These are phyloP conservation scores for Casuarius casuarius DNA, from an alignment of 2,113 vertebrate genomes.

Conservation along the genomic window DNA sequence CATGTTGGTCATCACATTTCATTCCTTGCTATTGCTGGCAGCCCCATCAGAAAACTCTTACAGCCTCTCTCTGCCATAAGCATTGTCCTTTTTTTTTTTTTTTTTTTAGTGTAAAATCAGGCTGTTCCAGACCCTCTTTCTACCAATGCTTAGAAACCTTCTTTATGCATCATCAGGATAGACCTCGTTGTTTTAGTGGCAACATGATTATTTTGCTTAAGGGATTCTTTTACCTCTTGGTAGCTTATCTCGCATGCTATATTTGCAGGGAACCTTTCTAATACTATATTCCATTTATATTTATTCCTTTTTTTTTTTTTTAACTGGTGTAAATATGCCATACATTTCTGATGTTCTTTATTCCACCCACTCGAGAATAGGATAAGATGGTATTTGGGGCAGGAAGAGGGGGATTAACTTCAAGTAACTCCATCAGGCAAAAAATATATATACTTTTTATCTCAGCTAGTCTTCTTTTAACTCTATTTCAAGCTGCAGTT, in stretches of 20 bases:
- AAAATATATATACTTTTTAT: not conserved
- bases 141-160: not conserved
- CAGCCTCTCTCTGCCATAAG: too few relatives aligned
- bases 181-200: not conserved
- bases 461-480: not conserved
- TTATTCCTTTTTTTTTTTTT: not conserved
- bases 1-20: not conserved
- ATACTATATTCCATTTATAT: not conserved
- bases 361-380: not conserved
- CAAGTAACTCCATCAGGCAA: not conserved
- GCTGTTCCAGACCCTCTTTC: not conserved
- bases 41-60: not conserved
- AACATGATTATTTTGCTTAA: not conserved
- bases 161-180: not conserved
- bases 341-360: not conserved
- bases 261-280: not conserved
- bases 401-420: not conserved
- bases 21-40: not conserved
- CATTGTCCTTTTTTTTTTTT: fast-evolving
- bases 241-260: not conserved
- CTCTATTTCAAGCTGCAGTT: not conserved
- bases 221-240: fast-evolving
- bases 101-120: not conserved
- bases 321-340: not conserved
- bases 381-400: not conserved